phyloP scores from a whole-genome alignment of 2,888 invertebrate species.

The Macrosoma leucophasiata region DNA sequence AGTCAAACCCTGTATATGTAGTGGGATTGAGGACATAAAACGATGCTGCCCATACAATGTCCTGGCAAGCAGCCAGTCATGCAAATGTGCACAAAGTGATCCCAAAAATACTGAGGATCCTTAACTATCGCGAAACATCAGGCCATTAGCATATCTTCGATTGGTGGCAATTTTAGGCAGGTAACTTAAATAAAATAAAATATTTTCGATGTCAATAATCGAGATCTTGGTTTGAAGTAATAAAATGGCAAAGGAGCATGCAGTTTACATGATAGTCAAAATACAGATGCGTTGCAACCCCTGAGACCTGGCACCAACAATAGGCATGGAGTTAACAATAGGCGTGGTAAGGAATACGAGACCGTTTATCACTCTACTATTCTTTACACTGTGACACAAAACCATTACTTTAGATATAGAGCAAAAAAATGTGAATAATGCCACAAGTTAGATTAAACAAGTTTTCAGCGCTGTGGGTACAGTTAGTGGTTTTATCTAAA shows the following conservation, averaged over 20 bases:
- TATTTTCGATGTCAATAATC: not conserved
- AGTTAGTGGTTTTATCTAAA: slow-evolving; percentile 30
- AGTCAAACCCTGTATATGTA: too few relatives aligned
- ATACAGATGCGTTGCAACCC: not conserved
- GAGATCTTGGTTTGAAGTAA: not conserved
- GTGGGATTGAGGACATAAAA: slow-evolving; percentile 24
- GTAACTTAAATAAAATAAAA: not conserved
- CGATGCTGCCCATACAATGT: slow-evolving; percentile 26
- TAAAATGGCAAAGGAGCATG: not conserved
- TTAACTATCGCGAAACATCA: slow-evolving; percentile 7
- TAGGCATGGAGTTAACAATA: slow-evolving; percentile 7
- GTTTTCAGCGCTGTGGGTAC: slow-evolving; percentile 35
- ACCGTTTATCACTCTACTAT: slow-evolving; percentile 10
- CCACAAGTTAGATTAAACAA: slow-evolving; percentile 58
- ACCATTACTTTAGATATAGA: slow-evolving; percentile 13
- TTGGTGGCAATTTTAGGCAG: not conserved
- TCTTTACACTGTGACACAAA: slow-evolving; percentile 17
- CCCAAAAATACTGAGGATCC: slow-evolving; percentile 15
- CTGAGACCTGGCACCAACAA: slow-evolving; percentile 8
- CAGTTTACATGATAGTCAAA: slow-evolving; percentile 4
- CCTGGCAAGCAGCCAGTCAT: slow-evolving; percentile 27
- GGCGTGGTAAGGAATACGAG: slow-evolving; percentile 5
- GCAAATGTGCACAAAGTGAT: too few relatives aligned
- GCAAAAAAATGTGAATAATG: slow-evolving; percentile 39
- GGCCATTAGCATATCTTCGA: not conserved